phyloP scores from a whole-genome alignment of 1,140 invertebrate genomes.

The Cataglyphis hispanica region DNA sequence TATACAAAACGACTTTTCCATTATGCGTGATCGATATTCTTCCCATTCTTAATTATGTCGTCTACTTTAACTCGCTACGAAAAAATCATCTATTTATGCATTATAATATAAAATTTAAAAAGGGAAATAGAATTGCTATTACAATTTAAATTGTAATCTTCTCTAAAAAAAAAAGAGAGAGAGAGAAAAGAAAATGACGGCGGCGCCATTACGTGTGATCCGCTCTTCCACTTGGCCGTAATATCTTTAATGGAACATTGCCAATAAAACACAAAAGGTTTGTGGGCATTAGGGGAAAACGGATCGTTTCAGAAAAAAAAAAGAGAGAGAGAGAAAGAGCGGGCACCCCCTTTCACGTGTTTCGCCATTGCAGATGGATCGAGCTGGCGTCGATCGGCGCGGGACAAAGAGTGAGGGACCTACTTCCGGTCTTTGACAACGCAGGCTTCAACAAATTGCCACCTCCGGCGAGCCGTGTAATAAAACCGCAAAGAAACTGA shows the following conservation, averaged over 20 bases:
- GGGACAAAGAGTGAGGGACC: conserved; percentile 90
- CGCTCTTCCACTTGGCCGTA: conserved; percentile 45
- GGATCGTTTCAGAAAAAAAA: conserved; percentile 40
- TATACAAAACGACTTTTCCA: not conserved
- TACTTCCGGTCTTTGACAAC: conserved; percentile 93
- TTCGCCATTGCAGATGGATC: conserved; percentile 79
- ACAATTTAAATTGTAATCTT: conserved; percentile 10
- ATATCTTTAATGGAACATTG: conserved; percentile 64
- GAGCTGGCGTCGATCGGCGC: conserved; percentile 82
- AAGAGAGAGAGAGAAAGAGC: not conserved
- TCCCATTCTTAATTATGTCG: not conserved
- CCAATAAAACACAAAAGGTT: conserved; percentile 62
- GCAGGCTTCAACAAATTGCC: conserved; percentile 93
- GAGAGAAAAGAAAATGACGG: not conserved
- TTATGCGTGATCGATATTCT: not conserved
- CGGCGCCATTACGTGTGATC: conserved; percentile 35
- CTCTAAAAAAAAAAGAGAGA: not conserved
- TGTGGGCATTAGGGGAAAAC: conserved; percentile 43
- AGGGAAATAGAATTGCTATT: not conserved
- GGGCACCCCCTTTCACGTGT: conserved; percentile 53
- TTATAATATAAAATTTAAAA: not conserved
- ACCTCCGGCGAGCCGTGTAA: conserved; percentile 91
- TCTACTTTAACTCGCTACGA: not conserved
- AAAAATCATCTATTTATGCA: not conserved
- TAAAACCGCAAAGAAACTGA: conserved; percentile 89